Evolutionary conservation across 2,113 vertebrate species (phyloP).

Genomic region (Clarias macrocephalus): DNA sequence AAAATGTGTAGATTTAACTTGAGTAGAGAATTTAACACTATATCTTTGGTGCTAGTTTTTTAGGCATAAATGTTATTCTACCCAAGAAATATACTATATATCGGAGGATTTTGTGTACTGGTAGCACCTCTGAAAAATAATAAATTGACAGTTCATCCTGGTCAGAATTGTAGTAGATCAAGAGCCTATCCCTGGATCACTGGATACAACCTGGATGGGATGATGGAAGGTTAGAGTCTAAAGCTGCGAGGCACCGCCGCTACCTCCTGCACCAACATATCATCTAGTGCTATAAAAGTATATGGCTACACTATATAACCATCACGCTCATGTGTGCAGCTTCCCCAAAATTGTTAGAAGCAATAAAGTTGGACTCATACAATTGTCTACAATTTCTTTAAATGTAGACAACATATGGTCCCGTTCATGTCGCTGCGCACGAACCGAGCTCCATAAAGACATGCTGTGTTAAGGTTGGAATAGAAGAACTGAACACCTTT

Average conservation of each 20-base stretch:
- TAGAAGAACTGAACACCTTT: neutral
- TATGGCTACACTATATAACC: too few relatives aligned
- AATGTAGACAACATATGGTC: too few relatives aligned
- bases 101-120: too few relatives aligned
- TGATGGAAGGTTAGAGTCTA: neutral
- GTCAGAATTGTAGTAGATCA: neutral
- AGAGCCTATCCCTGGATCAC: neutral
- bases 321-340: too few relatives aligned
- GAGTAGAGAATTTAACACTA: neutral
- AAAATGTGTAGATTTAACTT: neutral
- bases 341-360: too few relatives aligned
- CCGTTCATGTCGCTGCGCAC: neutral
- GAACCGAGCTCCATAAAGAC: neutral
- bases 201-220: neutral
- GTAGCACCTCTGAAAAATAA: neutral
- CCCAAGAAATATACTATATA: too few relatives aligned
- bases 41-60: neutral
- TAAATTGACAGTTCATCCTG: neutral
- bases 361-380: too few relatives aligned
- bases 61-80: neutral
- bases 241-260: too few relatives aligned
- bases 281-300: neutral
- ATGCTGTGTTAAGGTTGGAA: neutral
- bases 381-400: too few relatives aligned
- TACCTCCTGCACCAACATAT: neutral